Conservation (phyloP, 2,797 vertebrate genomes). For the Serranus cabrilla region DNA sequence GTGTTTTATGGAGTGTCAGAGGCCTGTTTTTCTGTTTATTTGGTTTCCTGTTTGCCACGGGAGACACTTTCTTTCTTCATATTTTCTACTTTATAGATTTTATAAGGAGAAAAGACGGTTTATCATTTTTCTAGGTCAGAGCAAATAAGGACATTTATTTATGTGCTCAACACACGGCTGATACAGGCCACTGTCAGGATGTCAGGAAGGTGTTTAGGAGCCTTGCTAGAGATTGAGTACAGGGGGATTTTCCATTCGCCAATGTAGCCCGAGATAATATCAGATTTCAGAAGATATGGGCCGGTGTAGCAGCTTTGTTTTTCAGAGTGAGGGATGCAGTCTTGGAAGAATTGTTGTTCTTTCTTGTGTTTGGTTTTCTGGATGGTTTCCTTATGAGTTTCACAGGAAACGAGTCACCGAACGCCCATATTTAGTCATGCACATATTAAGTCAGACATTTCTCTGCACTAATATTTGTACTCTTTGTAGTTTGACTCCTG, state of each 20-base stretch:
- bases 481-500: not conserved
- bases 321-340: not conserved
- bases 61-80: constrained; percentile 35
- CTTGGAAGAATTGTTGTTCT: not conserved
- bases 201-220: constrained; percentile 27
- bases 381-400: constrained; percentile 2
- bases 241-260: constrained; percentile 1
- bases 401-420: not conserved
- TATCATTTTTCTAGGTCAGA: constrained; percentile 58
- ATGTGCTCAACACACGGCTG: constrained; percentile 1
- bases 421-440: not conserved
- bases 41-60: constrained; percentile 37
- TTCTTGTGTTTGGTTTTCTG: not conserved
- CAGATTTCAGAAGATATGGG: not conserved
- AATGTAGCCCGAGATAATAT: not conserved
- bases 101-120: constrained; percentile 27
- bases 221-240: not conserved
- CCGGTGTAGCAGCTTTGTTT: constrained; percentile 1
- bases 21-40: constrained; percentile 59
- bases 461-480: constrained; percentile 12
- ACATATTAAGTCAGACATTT: not conserved
- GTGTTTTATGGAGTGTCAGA: constrained; percentile 49
- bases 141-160: constrained; percentile 32
- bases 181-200: constrained; percentile 19
- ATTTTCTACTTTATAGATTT: constrained; percentile 48